Percentiles rank a stretch among this genome's conserved stretches.
Conservation (phyloP, 2,113 vertebrate species). For the Recurvirostra avosetta region DNA sequence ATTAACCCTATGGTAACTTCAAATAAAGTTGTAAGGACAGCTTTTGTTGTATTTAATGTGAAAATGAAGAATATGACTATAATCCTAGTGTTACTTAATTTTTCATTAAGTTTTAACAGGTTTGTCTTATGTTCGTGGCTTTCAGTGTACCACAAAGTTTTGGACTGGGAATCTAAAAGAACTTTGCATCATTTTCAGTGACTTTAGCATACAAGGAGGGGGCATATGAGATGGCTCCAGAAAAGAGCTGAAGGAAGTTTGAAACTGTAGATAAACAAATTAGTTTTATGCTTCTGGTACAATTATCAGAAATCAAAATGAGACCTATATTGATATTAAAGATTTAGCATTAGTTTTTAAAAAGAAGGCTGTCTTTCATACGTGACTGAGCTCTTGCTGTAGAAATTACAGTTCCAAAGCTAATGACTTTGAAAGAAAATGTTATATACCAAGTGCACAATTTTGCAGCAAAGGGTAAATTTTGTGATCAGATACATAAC, state of each 20-base stretch:
- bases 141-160: neutral
- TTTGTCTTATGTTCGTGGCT: neutral
- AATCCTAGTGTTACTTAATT: neutral
- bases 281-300: neutral
- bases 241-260: neutral
- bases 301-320: neutral
- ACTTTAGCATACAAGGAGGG: neutral
- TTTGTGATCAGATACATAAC: neutral
- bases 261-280: neutral
- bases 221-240: neutral
- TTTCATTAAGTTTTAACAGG: neutral
- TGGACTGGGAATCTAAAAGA: neutral
- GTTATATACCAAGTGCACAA: neutral
- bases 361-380: neutral
- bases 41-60: neutral
- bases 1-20: neutral
- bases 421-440: neutral
- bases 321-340: neutral
- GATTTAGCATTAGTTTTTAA: neutral
- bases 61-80: neutral
- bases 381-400: neutral
- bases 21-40: neutral
- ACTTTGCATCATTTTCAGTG: neutral
- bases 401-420: neutral
- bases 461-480: neutral